Percentiles rank a stretch among this genome's conserved stretches.
Conservation (phyloP, 1,140 invertebrate species). For the Batillaria attramentaria region DNA sequence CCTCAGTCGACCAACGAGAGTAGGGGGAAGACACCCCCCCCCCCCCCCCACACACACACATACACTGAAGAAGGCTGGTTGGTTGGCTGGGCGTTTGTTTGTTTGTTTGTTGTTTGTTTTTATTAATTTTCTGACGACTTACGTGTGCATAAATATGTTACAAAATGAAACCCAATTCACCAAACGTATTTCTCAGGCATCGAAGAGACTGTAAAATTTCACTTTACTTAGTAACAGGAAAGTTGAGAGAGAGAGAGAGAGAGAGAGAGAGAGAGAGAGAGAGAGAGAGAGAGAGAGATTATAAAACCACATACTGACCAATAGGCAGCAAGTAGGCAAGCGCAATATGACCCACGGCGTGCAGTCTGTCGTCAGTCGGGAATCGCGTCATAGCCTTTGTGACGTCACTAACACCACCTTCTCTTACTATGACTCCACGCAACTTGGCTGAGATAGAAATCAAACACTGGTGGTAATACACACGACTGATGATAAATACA, state of each 20-base stretch:
- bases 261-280: neutral
- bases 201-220: neutral
- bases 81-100: neutral
- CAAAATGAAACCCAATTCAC: too few relatives aligned
- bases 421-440: neutral
- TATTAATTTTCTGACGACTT: neutral
- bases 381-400: slow-evolving; percentile 5
- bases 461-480: neutral
- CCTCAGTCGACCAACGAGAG: too few relatives aligned
- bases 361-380: slow-evolving; percentile 25
- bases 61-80: too few relatives aligned
- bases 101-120: neutral
- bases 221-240: neutral
- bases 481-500: neutral
- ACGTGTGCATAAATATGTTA: neutral
- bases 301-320: slow-evolving; percentile 10
- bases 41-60: too few relatives aligned
- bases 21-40: too few relatives aligned
- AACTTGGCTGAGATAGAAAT: slow-evolving; percentile 9
- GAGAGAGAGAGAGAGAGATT: neutral
- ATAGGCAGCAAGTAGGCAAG: slow-evolving; percentile 27
- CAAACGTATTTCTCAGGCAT: too few relatives aligned
- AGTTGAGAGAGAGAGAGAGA: neutral
- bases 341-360: slow-evolving; percentile 29
- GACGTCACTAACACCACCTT: slow-evolving; percentile 19